Evolutionary conservation across 2,888 invertebrate species (phyloP).

Genomic region (Oscheius myriophilus): DNA sequence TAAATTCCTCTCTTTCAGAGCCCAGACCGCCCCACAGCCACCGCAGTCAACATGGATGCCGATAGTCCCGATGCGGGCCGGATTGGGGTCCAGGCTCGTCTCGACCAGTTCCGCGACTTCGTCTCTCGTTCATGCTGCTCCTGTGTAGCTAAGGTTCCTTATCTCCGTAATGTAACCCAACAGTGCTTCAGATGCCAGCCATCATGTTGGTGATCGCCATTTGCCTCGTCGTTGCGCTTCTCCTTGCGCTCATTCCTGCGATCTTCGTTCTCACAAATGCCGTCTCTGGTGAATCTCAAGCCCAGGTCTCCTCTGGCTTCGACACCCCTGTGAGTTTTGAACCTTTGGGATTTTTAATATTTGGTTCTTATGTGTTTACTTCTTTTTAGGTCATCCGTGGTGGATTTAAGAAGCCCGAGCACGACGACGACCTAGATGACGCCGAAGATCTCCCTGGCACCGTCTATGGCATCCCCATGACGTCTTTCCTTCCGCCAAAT

Average conservation of each 20-base stretch:
- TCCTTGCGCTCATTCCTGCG: constrained; percentile 31
- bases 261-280: constrained; percentile 28
- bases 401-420: not conserved
- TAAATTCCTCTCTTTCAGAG: too few species aligned
- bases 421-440: constrained; percentile 23
- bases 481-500: constrained; percentile 54
- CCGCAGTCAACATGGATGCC: too few species aligned
- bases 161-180: not conserved
- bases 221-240: constrained; percentile 22
- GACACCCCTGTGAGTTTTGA: not conserved
- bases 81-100: not conserved
- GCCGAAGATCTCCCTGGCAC: constrained; percentile 10
- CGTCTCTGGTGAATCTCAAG: constrained; percentile 18
- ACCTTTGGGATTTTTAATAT: too few species aligned
- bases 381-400: constrained; percentile 4
- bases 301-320: constrained; percentile 18
- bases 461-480: constrained; percentile 40
- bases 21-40: too few species aligned
- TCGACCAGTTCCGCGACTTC: constrained; percentile 25
- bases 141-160: constrained; percentile 22
- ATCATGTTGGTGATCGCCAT: constrained; percentile 23
- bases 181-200: constrained; percentile 26
- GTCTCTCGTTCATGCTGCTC: constrained; percentile 24
- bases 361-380: too few species aligned
- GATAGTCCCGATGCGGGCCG: too few species aligned